Evolutionary conservation across 1,140 invertebrate species (phyloP).

Genomic region (Dendroctonus valens): DNA sequence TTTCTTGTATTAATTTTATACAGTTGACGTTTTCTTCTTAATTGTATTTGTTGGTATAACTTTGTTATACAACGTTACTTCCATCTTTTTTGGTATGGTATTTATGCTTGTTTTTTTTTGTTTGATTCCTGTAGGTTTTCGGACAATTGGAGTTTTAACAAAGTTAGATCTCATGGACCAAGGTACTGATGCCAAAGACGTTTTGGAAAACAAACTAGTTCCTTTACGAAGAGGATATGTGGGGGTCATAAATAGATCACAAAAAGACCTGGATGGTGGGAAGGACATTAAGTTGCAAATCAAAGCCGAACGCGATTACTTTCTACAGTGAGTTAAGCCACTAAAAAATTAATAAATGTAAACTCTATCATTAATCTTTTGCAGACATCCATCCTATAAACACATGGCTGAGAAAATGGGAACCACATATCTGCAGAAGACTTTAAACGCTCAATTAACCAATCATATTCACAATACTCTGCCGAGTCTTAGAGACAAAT

Average conservation of each 20-base stretch:
- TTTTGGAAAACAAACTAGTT: conserved; percentile 95
- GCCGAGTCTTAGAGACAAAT: conserved; percentile 89
- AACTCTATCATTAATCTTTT: conserved; percentile 8
- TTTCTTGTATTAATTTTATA: too few relatives aligned
- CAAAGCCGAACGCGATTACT: conserved; percentile 96
- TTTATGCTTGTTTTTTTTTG: not conserved
- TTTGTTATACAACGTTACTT: too few relatives aligned
- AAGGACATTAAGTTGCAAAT: conserved; percentile 96
- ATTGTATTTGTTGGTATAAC: too few relatives aligned
- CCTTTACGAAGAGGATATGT: conserved; percentile 95
- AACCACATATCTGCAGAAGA: conserved; percentile 94
- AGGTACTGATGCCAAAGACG: conserved; percentile 96
- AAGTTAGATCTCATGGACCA: conserved; percentile 99
- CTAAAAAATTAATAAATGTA: too few relatives aligned
- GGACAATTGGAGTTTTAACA: conserved; percentile 99
- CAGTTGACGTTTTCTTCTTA: too few relatives aligned
- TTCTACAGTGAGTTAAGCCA: conserved; percentile 62
- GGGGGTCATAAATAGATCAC: conserved; percentile 97
- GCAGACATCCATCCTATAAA: conserved; percentile 78
- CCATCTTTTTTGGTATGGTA: not conserved
- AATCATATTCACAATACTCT: conserved; percentile 98
- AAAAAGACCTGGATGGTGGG: conserved; percentile 95
- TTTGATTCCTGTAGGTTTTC: conserved; percentile 39
- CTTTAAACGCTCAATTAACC: conserved; percentile 97
- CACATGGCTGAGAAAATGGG: conserved; percentile 97